Evolutionary conservation across 2,888 invertebrate genomes (phyloP), one percentile per base, ranked within the genome.

Genomic region (Empis livida): DNA sequence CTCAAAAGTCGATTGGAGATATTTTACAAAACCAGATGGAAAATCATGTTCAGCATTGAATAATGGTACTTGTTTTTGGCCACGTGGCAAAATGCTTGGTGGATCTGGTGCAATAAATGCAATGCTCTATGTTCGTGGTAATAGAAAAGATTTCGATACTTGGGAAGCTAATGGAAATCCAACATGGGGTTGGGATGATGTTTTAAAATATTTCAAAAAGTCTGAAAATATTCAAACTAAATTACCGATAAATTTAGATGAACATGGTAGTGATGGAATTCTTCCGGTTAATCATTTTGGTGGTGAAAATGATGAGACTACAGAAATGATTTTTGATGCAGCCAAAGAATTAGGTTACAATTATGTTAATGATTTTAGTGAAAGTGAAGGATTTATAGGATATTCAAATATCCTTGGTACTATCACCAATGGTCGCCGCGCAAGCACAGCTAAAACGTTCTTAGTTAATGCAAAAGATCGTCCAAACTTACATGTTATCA

Each of bases 61-160:
- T 27, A 52, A 54, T 5, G 55, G 54, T 8, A 56, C 59, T 13
- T 67, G 66, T 47, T 57, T 54, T 45, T 79, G 80, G 80, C 74
- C 78, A 27, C 73, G 79, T 48, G 84, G 84, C 0, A 81, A 78
- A 58, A 72, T 74, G 48, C 66, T 80, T 57, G 79, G 80, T 30
- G 80, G 80, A 10, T 74, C 74, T 0, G 77, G 77, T 43, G 71
- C 73, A 3, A 67, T 79, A 17, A 80, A 80, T 57, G 77, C 73
- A 40, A 79, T 79, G 74, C 65, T 80, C 45, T 79, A 78, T 56
- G 66, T 78, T 5, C 70, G 76, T 38, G 80, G 79, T 0, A 74
- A 73, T 55, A 66, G 61, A 1, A 58, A 61, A 9, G 78, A 79
- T 56, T 80, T 72, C 51, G 66, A 75, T 42, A 61, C 66, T 44